These are phyloP conservation scores for Ceratosolen solmsi DNA, from an alignment of 1,140 invertebrate species.

Conservation along the genomic window DNA sequence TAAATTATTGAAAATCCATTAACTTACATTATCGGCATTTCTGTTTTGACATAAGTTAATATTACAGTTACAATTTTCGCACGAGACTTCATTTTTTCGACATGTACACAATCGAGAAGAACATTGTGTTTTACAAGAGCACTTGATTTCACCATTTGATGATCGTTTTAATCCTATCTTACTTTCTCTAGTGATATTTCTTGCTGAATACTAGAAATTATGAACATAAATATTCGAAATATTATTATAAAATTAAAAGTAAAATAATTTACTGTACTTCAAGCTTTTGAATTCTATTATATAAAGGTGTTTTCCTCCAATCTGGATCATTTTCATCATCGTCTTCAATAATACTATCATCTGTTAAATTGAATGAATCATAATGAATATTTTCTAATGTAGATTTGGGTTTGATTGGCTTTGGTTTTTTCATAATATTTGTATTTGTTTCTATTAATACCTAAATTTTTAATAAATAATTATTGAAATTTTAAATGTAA, in stretches of 20 bases:
- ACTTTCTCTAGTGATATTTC: constrained; percentile 49
- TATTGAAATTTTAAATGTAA: neutral
- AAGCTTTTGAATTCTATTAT: constrained; percentile 59
- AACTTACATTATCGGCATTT: constrained; percentile 59
- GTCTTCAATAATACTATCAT: constrained; percentile 68
- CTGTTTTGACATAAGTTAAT: constrained; percentile 72
- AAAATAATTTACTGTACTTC: constrained; percentile 51
- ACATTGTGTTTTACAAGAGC: constrained; percentile 77
- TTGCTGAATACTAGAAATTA: constrained; percentile 59
- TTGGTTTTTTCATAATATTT: constrained; percentile 38
- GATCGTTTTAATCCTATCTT: constrained; percentile 68
- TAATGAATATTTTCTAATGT: constrained; percentile 8
- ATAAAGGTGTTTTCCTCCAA: constrained; percentile 79
- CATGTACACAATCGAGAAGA: constrained; percentile 76
- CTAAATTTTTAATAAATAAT: constrained; percentile 36
- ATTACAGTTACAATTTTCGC: constrained; percentile 75
- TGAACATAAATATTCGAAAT: too few species aligned
- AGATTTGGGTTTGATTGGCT: neutral
- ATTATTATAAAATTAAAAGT: constrained; percentile 25
- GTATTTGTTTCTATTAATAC: constrained; percentile 42
- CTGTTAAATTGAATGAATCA: constrained; percentile 45
- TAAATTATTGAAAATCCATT: constrained; percentile 1
- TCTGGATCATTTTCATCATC: constrained; percentile 78
- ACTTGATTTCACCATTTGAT: constrained; percentile 74
- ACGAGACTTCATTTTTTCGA: constrained; percentile 71